Conservation (phyloP, 2,113 vertebrate species). For the Coptodon bakossiorum region DNA sequence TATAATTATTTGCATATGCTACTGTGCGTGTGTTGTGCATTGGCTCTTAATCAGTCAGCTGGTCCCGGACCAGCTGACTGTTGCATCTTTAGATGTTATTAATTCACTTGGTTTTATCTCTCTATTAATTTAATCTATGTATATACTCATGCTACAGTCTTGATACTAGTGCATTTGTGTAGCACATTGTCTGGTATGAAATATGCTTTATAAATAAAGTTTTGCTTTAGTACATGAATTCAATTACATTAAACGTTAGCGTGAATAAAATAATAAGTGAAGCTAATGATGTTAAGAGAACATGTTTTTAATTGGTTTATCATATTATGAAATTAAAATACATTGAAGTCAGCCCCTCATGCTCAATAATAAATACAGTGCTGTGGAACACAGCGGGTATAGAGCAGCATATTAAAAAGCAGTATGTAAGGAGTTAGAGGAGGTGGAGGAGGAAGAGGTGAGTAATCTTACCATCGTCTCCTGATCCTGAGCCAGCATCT, state of each 20-base stretch:
- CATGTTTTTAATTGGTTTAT: neutral
- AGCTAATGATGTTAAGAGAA: neutral
- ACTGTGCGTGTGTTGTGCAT: neutral
- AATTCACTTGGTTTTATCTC: neutral
- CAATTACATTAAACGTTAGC: neutral
- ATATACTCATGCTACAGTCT: neutral
- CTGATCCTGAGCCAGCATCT: conserved; percentile 75
- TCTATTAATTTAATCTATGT: neutral
- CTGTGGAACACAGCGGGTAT: neutral
- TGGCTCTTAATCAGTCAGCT: neutral
- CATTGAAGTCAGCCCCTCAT: neutral
- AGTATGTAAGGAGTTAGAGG: neutral
- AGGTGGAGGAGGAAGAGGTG: neutral
- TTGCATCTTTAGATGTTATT: neutral
- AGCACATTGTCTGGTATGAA: neutral
- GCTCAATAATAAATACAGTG: neutral
- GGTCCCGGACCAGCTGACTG: neutral
- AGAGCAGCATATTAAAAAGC: neutral
- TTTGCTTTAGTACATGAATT: neutral
- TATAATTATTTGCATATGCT: neutral
- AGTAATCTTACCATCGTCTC: conserved; percentile 70
- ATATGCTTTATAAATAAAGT: neutral
- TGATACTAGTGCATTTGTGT: neutral
- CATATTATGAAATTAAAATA: neutral
- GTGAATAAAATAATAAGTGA: neutral